Evolutionary conservation across 2,113 vertebrate species (phyloP), one percentile per base, ranked within the genome.

Genomic region (Indri indri): DNA sequence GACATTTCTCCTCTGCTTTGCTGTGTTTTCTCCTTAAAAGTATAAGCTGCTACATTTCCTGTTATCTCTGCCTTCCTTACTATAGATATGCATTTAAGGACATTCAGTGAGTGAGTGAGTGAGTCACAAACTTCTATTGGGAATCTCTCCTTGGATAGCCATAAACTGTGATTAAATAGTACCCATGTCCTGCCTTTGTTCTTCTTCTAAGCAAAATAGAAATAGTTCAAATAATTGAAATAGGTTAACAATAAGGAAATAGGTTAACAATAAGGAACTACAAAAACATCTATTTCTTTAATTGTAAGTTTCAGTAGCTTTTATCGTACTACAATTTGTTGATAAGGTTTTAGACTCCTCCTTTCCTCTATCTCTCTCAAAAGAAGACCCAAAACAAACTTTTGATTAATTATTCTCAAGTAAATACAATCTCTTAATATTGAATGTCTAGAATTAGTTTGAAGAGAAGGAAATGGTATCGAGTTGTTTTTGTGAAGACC

Each of bases 351-450:
- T 68, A 88, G 18, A 74, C 22, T 42, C 32, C 17, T 93, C n/a
- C 5, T 9, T 63, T 88, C 7, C 47, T 71, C 23, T 66, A 0
- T 80, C 22, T 76, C 40, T 89, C 40, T 47, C 50, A 32, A 40
- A 63, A 34, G 32, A 63, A 70, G 27, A 40, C 11, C 9, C 5
- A 23, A 54, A 90, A 52, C 47, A 87, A 59, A 82, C 7, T 3
- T 95, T 74, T 82, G 17, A 57, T 93, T 37, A 87, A 6, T 92
- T 94, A 25, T 90, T 96, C 59, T 77, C 81, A 40, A 92, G 37
- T 59, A 68, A 85, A 23, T 81, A 52, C 37, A 89, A 34, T 6
- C 9, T 81, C 40, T 79, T 86, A 88, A 50, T 81, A 65, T 77
- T 86, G 42, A 92, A 57, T 92, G 4, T 74, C 18, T 90, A 17